phyloP scores from a whole-genome alignment of 1,140 invertebrate genomes.

The Sinella curviseta region DNA sequence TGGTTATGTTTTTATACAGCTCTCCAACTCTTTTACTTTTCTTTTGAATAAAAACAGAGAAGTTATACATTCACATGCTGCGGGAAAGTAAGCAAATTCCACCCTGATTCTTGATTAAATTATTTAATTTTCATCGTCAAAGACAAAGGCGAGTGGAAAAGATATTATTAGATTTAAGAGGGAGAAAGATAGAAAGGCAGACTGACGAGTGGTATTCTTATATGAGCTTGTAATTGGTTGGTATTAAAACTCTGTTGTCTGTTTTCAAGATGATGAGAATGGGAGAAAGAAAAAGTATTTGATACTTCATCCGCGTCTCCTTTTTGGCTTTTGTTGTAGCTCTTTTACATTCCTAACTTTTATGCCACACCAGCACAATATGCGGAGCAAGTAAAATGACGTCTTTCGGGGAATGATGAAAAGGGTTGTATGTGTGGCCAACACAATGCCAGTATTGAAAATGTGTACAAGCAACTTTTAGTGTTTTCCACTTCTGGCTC shows the following conservation, averaged over 20 bases:
- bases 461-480: too few species aligned
- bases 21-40: neutral
- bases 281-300: neutral
- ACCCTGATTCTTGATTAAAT: constrained; percentile 4
- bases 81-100: neutral
- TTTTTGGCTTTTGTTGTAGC: neutral
- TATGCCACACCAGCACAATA: too few species aligned
- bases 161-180: neutral
- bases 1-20: too few species aligned
- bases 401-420: too few species aligned
- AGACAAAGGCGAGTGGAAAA: neutral
- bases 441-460: too few species aligned
- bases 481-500: too few species aligned
- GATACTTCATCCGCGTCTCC: too few species aligned
- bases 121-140: constrained; percentile 15
- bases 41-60: neutral
- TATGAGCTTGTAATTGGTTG: constrained; percentile 13
- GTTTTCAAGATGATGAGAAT: neutral
- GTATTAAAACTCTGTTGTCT: neutral
- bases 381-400: too few species aligned
- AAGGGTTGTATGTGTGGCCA: too few species aligned
- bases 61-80: neutral
- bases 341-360: too few species aligned
- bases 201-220: neutral
- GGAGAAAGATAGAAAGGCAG: neutral